Conservation (phyloP, 2,797 vertebrate species). For the Picus viridis region DNA sequence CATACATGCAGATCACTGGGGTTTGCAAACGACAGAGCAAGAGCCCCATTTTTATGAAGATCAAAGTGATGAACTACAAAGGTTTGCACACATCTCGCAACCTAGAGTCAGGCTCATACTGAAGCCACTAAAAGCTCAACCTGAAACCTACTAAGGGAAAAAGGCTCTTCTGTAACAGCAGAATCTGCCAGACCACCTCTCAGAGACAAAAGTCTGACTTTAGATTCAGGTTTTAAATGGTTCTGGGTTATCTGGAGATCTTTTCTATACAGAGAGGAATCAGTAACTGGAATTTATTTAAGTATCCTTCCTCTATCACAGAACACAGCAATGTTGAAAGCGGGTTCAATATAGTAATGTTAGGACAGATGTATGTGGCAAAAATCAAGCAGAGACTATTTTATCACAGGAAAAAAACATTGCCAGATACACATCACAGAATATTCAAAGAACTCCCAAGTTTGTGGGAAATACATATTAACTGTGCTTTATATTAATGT, state of each 20-base stretch:
- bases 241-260: background rate
- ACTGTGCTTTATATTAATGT: background rate
- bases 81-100: background rate
- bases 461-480: background rate
- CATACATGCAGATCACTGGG: background rate
- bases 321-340: background rate
- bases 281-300: background rate
- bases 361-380: background rate
- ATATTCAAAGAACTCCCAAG: background rate
- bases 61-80: background rate
- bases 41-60: background rate
- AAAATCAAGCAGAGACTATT: background rate
- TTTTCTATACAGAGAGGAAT: background rate
- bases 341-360: background rate
- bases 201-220: background rate
- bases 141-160: background rate
- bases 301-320: background rate
- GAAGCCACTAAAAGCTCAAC: background rate
- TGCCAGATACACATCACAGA: background rate
- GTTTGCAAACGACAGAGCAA: background rate
- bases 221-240: background rate
- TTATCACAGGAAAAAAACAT: background rate
- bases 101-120: background rate
- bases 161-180: background rate
- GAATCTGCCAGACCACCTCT: background rate